These are phyloP conservation scores for Smithornis capensis DNA, from an alignment of 2,113 vertebrate genomes.

Conservation along the genomic window DNA sequence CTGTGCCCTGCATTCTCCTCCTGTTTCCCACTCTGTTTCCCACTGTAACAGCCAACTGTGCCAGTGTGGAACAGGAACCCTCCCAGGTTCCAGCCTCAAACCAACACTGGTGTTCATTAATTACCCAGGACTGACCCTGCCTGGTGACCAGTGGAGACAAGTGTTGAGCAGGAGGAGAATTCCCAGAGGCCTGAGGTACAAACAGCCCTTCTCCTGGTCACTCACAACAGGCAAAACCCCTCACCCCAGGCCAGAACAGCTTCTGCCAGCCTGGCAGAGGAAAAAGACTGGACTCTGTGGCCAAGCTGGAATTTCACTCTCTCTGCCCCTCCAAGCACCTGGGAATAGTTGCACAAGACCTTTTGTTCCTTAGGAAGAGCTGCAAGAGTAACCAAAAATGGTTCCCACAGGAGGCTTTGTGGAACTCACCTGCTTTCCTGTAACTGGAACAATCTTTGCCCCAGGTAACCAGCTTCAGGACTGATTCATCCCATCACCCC, in stretches of 20 bases:
- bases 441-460: not conserved
- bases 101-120: not conserved
- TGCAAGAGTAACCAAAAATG: not conserved
- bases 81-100: not conserved
- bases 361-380: not conserved
- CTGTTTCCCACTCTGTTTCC: not conserved
- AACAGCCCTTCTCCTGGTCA: not conserved
- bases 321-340: not conserved
- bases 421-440: not conserved
- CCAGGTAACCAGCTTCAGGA: not conserved
- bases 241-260: not conserved
- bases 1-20: not conserved
- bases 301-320: not conserved
- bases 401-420: not conserved
- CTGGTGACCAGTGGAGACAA: not conserved
- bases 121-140: not conserved
- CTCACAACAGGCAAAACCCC: not conserved
- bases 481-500: not conserved
- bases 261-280: not conserved
- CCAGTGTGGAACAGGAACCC: not conserved
- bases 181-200: not conserved
- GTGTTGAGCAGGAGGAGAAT: not conserved
- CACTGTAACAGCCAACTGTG: fast-evolving
- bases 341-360: not conserved
- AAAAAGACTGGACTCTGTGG: not conserved